Conservation (phyloP, 2,113 vertebrate genomes). For the Muscicapa adusta region DNA sequence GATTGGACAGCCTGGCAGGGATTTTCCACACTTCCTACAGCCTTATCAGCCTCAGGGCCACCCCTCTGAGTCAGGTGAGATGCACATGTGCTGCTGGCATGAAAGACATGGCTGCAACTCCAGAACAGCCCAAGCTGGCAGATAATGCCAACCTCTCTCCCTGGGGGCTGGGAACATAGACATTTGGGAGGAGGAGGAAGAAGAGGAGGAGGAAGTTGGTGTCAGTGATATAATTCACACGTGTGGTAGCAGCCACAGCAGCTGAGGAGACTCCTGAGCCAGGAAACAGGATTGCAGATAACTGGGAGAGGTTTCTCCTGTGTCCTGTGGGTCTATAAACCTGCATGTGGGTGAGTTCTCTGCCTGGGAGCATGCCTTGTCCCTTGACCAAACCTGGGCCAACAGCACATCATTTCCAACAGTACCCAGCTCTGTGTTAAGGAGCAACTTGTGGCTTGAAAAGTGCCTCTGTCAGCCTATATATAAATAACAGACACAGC, state of each 20-base stretch:
- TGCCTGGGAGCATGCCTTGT: not conserved
- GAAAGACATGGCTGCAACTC: not conserved
- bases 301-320: not conserved
- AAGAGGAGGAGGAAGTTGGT: not conserved
- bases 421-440: not conserved
- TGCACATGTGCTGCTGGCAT: accelerated
- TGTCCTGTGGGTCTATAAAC: not conserved
- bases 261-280: not conserved
- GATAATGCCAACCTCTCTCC: not conserved
- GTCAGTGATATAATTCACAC: not conserved
- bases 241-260: not conserved
- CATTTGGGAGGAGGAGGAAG: not conserved
- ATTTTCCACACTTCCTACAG: not conserved
- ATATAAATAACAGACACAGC: not conserved
- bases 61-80: not conserved
- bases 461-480: not conserved
- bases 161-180: not conserved
- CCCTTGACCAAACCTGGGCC: not conserved
- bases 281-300: not conserved
- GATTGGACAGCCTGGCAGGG: not conserved
- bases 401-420: not conserved
- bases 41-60: not conserved
- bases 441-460: not conserved
- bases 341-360: not conserved
- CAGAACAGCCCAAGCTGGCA: not conserved